Evolutionary conservation across 2,113 vertebrate genomes (phyloP).

Genomic region (Tenrec ecaudatus): DNA sequence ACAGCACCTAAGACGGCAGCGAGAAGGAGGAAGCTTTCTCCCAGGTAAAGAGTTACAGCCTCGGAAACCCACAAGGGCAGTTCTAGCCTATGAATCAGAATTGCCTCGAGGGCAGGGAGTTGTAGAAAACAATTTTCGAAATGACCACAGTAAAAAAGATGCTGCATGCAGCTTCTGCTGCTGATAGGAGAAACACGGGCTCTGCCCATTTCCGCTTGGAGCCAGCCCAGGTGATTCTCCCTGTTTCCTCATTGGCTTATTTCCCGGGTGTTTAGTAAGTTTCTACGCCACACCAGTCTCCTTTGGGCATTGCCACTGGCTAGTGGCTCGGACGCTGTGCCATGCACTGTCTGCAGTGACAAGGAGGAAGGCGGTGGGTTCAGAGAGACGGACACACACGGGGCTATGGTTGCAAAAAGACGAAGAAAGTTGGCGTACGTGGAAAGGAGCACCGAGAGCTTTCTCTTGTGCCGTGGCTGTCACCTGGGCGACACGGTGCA

Average conservation of each 20-base stretch:
- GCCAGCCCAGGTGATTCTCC: not conserved
- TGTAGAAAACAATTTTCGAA: too few species aligned
- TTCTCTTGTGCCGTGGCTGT: not conserved
- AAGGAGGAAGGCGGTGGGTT: not conserved
- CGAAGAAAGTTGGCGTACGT: not conserved
- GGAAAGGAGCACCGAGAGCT: not conserved
- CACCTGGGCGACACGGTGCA: too few species aligned
- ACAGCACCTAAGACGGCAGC: too few species aligned
- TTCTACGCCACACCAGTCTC: not conserved
- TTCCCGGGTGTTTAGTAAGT: not conserved
- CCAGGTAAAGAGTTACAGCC: too few species aligned
- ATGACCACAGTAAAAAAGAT: not conserved
- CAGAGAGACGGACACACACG: not conserved
- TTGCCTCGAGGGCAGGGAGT: too few species aligned
- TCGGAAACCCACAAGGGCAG: too few species aligned
- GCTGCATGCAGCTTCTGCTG: not conserved
- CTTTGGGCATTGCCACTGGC: not conserved
- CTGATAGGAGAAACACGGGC: fast-evolving
- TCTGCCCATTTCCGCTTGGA: not conserved
- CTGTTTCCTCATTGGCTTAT: not conserved
- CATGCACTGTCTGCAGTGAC: not conserved
- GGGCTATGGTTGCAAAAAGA: not conserved
- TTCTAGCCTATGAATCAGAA: too few species aligned
- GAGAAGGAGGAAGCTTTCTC: too few species aligned
- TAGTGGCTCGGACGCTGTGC: not conserved